phyloP scores from a whole-genome alignment of 2,888 invertebrate species.

The Blastobasis adustella region DNA sequence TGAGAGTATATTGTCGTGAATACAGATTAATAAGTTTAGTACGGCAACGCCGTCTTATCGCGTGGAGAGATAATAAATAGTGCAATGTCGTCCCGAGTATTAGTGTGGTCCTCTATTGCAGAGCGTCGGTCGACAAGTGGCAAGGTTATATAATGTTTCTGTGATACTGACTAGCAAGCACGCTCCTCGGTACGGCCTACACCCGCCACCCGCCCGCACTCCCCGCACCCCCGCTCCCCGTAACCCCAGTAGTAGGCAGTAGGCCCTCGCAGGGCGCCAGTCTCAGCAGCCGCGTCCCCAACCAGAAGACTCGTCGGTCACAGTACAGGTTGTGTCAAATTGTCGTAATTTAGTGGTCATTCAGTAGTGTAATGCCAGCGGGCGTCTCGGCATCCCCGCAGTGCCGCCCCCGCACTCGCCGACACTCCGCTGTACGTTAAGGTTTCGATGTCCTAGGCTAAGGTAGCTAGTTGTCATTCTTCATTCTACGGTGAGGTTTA shows the following conservation, averaged over 20 bases:
- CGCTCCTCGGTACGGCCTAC: slow-evolving; percentile 8
- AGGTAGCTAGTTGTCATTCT: slow-evolving; percentile 56
- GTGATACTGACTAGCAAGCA: slow-evolving; percentile 32
- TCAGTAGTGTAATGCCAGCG: slow-evolving; percentile 13
- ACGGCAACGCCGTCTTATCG: slow-evolving; percentile 47
- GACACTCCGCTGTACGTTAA: slow-evolving; percentile 34
- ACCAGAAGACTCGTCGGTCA: slow-evolving; percentile 13
- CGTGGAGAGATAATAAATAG: slow-evolving; percentile 61
- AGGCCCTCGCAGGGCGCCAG: not conserved
- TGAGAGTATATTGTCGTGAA: slow-evolving; percentile 72
- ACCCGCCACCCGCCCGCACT: slow-evolving; percentile 5
- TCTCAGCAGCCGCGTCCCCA: not conserved
- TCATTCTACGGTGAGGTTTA: slow-evolving; percentile 26
- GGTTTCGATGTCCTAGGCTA: slow-evolving; percentile 54
- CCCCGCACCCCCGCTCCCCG: slow-evolving; percentile 8
- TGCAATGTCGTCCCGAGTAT: slow-evolving; percentile 36
- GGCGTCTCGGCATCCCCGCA: not conserved
- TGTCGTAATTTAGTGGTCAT: slow-evolving; percentile 18
- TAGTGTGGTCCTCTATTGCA: too few species aligned
- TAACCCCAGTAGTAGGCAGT: not conserved
- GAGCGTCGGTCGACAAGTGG: not conserved
- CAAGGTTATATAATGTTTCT: slow-evolving; percentile 27
- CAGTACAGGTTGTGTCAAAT: slow-evolving; percentile 29
- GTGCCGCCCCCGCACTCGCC: slow-evolving; percentile 3
- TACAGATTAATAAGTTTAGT: slow-evolving; percentile 58